These are phyloP conservation scores for Drosophila kambysellisi DNA, from an alignment of 2,888 invertebrate genomes.

Conservation along the genomic window DNA sequence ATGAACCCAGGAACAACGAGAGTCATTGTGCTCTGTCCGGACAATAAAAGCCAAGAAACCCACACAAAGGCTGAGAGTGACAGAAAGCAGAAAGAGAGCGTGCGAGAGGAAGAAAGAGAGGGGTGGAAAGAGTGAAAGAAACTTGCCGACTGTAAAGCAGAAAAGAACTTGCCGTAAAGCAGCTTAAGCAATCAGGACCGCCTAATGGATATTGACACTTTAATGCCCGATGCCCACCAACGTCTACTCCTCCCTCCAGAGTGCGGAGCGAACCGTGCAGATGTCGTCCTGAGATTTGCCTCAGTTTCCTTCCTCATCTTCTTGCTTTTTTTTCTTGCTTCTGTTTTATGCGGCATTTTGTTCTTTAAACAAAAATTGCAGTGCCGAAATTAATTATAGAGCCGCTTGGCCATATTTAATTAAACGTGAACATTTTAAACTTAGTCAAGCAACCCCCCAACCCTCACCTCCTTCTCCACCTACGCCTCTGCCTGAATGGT, in stretches of 20 bases:
- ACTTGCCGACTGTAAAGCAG: slow-evolving; percentile 69
- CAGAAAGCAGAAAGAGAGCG: slow-evolving; percentile 9
- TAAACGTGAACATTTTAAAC: slow-evolving; percentile 77
- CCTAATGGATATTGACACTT: slow-evolving; percentile 81
- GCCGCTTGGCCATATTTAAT: slow-evolving; percentile 75
- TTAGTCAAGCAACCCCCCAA: slow-evolving; percentile 21
- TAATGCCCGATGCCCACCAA: slow-evolving; percentile 70
- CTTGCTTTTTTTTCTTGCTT: slow-evolving; percentile 5
- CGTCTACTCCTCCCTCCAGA: slow-evolving; percentile 24
- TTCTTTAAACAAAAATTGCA: slow-evolving; percentile 77
- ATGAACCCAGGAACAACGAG: slow-evolving; percentile 72
- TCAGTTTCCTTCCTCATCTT: slow-evolving; percentile 34
- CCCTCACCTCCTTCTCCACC: background rate
- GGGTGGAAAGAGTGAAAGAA: slow-evolving; percentile 49
- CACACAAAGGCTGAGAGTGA: slow-evolving; percentile 35
- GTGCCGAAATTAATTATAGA: slow-evolving; percentile 76
- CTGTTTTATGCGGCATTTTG: slow-evolving; percentile 61
- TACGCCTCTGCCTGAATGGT: slow-evolving; percentile 11
- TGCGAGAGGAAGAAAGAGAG: slow-evolving; percentile 4
- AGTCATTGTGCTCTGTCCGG: slow-evolving; percentile 71
- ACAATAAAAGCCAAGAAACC: slow-evolving; percentile 68
- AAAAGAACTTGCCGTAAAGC: slow-evolving; percentile 79
- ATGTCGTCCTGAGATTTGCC: slow-evolving; percentile 71
- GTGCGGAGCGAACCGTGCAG: slow-evolving; percentile 48
- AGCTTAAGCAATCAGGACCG: slow-evolving; percentile 81